A percentile compares a stretch with the other conserved stretches of the same genome.
phyloP scores from a whole-genome alignment of 1,140 invertebrate species.

The Papilio glaucus region DNA sequence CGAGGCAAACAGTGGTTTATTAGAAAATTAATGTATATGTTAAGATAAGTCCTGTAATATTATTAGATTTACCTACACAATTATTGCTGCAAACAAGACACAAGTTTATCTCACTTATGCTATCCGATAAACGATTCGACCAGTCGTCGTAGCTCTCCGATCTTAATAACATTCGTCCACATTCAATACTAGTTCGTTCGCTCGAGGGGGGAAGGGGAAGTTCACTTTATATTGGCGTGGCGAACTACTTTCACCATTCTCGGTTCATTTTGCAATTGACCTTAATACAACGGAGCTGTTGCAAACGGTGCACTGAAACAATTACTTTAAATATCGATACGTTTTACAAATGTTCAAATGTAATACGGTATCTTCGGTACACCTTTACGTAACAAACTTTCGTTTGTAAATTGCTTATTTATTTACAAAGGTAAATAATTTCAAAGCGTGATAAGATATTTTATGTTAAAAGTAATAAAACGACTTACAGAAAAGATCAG shows the following conservation, averaged over 20 bases:
- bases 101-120: slow-evolving; percentile 13
- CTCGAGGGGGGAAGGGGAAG: slow-evolving; percentile 39
- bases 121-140: slow-evolving; percentile 37
- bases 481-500: too few species aligned
- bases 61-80: slow-evolving; percentile 13
- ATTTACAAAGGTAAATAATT: neutral
- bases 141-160: slow-evolving; percentile 40
- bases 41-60: neutral
- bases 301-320: slow-evolving; percentile 59
- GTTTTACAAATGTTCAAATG: slow-evolving; percentile 37
- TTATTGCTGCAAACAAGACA: slow-evolving; percentile 11
- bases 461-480: too few species aligned
- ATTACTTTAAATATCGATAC: slow-evolving; percentile 60
- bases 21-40: too few species aligned
- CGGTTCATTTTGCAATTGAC: slow-evolving; percentile 68
- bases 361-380: slow-evolving; percentile 6
- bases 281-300: slow-evolving; percentile 59
- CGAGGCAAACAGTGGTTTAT: too few species aligned
- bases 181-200: neutral
- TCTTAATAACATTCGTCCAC: slow-evolving; percentile 23
- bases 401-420: slow-evolving; percentile 24
- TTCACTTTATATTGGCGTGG: slow-evolving; percentile 45
- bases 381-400: slow-evolving; percentile 25
- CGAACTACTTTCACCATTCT: slow-evolving; percentile 70
- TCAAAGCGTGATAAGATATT: too few species aligned